phyloP scores from a whole-genome alignment of 2,888 invertebrate genomes.

The Limulus polyphemus region DNA sequence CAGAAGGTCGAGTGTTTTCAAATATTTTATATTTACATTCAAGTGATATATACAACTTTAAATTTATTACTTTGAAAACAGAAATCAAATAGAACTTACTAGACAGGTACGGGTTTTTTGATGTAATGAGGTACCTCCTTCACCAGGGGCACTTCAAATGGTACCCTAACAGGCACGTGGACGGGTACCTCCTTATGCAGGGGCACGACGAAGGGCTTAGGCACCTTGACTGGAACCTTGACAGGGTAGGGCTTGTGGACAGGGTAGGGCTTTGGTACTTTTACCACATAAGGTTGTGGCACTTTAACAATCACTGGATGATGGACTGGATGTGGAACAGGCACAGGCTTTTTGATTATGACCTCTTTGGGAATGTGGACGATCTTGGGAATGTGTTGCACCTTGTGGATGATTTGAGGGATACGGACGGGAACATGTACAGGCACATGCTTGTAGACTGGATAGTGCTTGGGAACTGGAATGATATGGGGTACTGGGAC shows the following conservation, averaged over 20 bases:
- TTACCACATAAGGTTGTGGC: constrained; percentile 28
- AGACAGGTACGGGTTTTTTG: constrained; percentile 18
- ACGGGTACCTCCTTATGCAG: constrained; percentile 18
- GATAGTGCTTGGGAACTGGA: constrained; percentile 14
- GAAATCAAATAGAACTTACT: constrained; percentile 11
- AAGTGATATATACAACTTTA: too few relatives aligned
- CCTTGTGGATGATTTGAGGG: constrained; percentile 8
- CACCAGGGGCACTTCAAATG: constrained; percentile 14
- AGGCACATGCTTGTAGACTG: too few relatives aligned
- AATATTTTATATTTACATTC: too few relatives aligned
- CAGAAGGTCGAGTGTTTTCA: too few relatives aligned
- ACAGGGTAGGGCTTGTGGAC: constrained; percentile 24
- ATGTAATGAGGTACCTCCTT: constrained; percentile 18
- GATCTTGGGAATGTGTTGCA: constrained; percentile 10
- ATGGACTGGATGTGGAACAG: constrained; percentile 16
- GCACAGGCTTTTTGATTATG: constrained; percentile 9
- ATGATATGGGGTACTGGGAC: constrained; percentile 16
- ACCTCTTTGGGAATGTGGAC: constrained; percentile 4
- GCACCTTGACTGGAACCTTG: constrained; percentile 12
- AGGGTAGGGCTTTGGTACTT: constrained; percentile 26
- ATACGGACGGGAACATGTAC: too few relatives aligned
- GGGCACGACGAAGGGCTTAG: constrained; percentile 19
- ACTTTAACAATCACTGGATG: constrained; percentile 18
- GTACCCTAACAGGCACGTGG: constrained; percentile 10
- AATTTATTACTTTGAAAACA: neutral